phyloP scores from a whole-genome alignment of 2,888 invertebrate species.

The Polydrusus tereticollis region DNA sequence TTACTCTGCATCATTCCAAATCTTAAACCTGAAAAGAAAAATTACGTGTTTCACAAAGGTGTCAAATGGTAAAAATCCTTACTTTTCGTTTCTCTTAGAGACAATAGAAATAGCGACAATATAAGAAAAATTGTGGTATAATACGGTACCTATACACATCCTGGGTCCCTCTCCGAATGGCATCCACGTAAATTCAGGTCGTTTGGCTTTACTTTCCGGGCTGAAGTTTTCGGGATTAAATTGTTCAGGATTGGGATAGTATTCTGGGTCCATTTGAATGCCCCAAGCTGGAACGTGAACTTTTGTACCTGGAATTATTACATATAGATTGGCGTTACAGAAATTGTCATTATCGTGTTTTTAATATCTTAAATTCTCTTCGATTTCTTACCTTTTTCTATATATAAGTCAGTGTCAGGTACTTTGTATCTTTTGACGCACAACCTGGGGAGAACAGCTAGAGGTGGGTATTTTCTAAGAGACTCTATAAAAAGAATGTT shows the following conservation, averaged over 20 bases:
- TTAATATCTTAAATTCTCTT: too few species aligned
- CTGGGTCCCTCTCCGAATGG: conserved; percentile 64
- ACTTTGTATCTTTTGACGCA: conserved; percentile 56
- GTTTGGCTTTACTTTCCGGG: conserved; percentile 51
- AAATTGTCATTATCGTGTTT: too few species aligned
- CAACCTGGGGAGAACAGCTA: conserved; percentile 46
- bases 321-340: too few species aligned
- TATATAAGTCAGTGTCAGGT: conserved; percentile 57
- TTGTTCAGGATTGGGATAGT: conserved; percentile 54
- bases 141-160: conserved; percentile 63
- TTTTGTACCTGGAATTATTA: conserved; percentile 45
- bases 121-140: too few species aligned
- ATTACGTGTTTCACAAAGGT: too few species aligned
- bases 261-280: conserved; percentile 55
- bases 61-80: too few species aligned
- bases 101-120: too few species aligned
- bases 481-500: conserved; percentile 32
- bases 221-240: conserved; percentile 57
- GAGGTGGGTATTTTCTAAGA: conserved; percentile 49
- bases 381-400: conserved; percentile 61
- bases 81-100: too few species aligned
- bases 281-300: conserved; percentile 59
- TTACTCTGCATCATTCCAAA: conserved; percentile 20
- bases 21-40: not conserved
- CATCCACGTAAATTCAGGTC: conserved; percentile 53